Conservation (phyloP, 2,797 vertebrate genomes). For the Hyperoplus lanceolatus region DNA sequence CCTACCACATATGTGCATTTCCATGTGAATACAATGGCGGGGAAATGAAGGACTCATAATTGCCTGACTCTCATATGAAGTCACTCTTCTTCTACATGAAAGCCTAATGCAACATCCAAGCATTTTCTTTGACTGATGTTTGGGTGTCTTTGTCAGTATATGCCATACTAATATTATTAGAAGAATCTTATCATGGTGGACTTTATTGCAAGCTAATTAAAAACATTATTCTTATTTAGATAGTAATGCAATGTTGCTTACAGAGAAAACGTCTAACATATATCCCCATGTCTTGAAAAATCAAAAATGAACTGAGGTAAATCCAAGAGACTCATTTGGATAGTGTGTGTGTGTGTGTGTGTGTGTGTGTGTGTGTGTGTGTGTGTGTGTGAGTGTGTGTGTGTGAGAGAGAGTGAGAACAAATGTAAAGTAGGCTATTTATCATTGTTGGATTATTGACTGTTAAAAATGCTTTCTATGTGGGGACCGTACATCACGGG, state of each 20-base stretch:
- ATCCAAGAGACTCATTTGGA: neutral
- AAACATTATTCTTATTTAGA: neutral
- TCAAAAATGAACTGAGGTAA: neutral
- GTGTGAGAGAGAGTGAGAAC: too few relatives aligned
- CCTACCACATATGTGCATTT: neutral
- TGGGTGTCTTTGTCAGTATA: neutral
- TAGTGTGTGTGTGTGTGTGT: neutral
- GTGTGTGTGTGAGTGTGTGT: too few relatives aligned
- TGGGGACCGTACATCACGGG: too few relatives aligned
- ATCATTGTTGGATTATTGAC: too few relatives aligned
- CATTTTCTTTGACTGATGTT: neutral
- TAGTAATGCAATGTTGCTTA: neutral
- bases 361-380: too few relatives aligned
- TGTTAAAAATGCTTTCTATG: neutral
- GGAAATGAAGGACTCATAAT: slow-evolving; percentile 10
- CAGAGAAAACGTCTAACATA: neutral
- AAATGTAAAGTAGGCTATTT: too few relatives aligned
- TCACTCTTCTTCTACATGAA: neutral
- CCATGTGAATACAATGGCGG: slow-evolving; percentile 8
- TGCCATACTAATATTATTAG: neutral
- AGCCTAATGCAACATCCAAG: neutral
- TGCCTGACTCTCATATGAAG: neutral
- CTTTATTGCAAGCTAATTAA: neutral
- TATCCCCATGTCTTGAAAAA: neutral
- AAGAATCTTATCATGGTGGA: neutral